Evolutionary conservation across 2,797 vertebrate species (phyloP).

Genomic region (Antrozous pallidus): DNA sequence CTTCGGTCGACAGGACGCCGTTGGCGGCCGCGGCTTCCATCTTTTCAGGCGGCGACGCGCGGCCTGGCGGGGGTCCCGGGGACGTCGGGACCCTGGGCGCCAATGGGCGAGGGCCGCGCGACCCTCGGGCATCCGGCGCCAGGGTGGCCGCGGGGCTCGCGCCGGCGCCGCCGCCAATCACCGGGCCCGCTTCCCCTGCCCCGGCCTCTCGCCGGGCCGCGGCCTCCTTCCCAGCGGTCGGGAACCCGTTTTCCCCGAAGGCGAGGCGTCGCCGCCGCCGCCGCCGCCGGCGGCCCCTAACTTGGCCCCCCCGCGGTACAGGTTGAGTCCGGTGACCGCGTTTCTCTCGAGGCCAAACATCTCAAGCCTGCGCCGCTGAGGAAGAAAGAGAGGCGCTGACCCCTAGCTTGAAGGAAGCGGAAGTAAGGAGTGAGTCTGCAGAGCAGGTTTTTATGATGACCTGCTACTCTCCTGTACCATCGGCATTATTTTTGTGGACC

Average conservation of each 20-base stretch:
- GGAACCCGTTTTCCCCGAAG: background rate
- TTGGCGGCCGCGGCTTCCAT: background rate
- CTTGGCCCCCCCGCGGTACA: too few species aligned
- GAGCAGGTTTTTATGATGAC: too few species aligned
- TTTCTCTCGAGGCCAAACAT: too few species aligned
- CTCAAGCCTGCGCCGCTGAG: too few species aligned
- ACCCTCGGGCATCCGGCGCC: conserved; percentile 31
- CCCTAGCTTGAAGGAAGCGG: too few species aligned
- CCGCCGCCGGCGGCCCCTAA: too few species aligned
- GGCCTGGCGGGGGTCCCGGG: conserved; percentile 21
- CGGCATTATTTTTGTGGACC: too few species aligned
- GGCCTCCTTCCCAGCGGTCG: conserved; percentile 55
- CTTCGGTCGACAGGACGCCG: too few species aligned
- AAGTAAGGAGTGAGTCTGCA: too few species aligned
- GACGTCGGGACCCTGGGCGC: conserved; percentile 65
- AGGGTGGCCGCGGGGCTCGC: background rate
- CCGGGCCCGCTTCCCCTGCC: conserved; percentile 60
- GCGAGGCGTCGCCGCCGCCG: background rate
- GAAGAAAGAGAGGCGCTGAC: too few species aligned
- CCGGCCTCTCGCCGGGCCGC: conserved; percentile 35
- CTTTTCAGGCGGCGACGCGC: background rate
- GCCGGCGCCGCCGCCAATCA: conserved; percentile 37
- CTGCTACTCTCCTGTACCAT: too few species aligned
- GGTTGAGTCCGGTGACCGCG: too few species aligned
- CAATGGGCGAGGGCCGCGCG: conserved; percentile 70